Evolutionary conservation across 2,113 vertebrate genomes (phyloP), one percentile per base, ranked within the genome.

Genomic region (Leptobrachium leishanense): DNA sequence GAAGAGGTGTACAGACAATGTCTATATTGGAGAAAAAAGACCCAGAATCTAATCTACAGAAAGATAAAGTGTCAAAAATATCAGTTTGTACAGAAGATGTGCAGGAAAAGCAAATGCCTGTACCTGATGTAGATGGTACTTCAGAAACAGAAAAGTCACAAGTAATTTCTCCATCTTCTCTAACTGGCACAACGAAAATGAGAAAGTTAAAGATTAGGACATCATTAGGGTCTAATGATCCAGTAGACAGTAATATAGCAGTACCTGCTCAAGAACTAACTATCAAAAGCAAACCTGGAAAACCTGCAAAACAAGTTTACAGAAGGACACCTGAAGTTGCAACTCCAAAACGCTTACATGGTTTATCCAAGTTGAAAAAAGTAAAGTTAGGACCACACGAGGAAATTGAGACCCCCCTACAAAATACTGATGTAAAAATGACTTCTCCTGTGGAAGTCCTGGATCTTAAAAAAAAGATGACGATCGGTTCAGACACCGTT

Each of bases 1-100:
- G 71, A 41, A 81, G 78, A 67, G 78, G 78, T 59, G 78, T 81
- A n/a, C 72, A 74, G 43, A 53, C 78, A 7, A 81, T 81, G 78
- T 81, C 78, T 6, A 74, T 81, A 62, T 81, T 68, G 42, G 53
- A 81, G 63, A 81, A 81, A 11, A 62, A 68, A 81, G 64, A 68
- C 3, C 20, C 41, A 20, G 31, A 65, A 40, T 15, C 64, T 50
- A 31, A 68, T 62, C 10, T n/a, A 10, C 57, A 74, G 68, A 71
- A 74, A 67, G 57, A 54, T 31, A 68, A 11, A 41, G 15, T 68
- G 41, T 44, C 77, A n/a, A 20, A 72, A 11, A 39, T 69, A 5
- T 66, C 70, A 31, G 55, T 13, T 12, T 62, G 53, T 57, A 11
- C 78, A 68, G 78, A 74, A 39, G 50, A 44, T 1, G 77, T 40